A percentile compares a stretch with the other conserved stretches of the same genome.
Conservation (phyloP, 1,140 invertebrate genomes). For the Ceratina calcarata region DNA sequence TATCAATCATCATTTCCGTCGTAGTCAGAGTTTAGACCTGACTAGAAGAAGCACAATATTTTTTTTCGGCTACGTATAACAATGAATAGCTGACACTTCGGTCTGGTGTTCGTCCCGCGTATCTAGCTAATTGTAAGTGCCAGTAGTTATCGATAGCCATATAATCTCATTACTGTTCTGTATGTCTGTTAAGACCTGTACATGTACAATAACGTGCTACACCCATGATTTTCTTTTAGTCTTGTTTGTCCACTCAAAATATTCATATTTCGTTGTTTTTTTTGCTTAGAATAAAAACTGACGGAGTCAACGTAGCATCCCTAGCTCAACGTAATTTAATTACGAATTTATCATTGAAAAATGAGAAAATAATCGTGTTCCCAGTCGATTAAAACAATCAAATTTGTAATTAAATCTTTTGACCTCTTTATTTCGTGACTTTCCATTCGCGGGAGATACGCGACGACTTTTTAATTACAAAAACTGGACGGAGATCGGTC, state of each 20-base stretch:
- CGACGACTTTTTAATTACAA: background rate
- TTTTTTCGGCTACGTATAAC: background rate
- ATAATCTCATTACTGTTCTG: background rate
- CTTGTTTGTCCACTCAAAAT: too few relatives aligned
- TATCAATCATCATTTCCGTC: too few relatives aligned
- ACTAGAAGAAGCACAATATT: too few relatives aligned
- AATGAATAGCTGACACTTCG: constrained; percentile 57
- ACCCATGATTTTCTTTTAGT: too few relatives aligned
- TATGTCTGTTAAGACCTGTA: too few relatives aligned
- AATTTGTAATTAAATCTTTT: constrained; percentile 1
- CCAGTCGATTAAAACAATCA: constrained; percentile 2
- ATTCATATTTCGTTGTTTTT: too few relatives aligned
- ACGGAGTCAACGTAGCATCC: too few relatives aligned
- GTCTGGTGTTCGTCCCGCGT: constrained; percentile 25
- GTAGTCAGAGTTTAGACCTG: too few relatives aligned
- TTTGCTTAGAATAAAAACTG: too few relatives aligned
- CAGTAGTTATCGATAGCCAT: background rate
- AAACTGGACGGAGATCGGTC: background rate
- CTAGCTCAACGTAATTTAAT: too few relatives aligned
- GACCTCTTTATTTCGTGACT: background rate
- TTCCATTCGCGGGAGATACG: background rate
- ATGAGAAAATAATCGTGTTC: background rate
- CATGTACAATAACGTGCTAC: too few relatives aligned
- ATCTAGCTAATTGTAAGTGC: constrained; percentile 43
- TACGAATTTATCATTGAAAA: too few relatives aligned